A percentile compares a stretch with the other conserved stretches of the same genome.
phyloP scores from a whole-genome alignment of 2,797 vertebrate species.

The Helicolenus hilgendorfi region DNA sequence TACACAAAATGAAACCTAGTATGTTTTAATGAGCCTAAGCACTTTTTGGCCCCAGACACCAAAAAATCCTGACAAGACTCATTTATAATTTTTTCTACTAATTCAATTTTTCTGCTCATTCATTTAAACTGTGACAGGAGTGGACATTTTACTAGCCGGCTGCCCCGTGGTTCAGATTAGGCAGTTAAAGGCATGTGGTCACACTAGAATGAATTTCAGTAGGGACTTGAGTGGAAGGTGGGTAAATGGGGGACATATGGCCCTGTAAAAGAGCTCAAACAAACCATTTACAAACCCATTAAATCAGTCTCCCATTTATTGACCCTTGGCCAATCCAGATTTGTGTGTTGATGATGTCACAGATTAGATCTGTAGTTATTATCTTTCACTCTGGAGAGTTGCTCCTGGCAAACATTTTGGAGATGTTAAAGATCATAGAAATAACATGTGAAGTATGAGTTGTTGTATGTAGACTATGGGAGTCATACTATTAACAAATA shows the following conservation, averaged over 20 bases:
- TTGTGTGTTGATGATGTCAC: not conserved
- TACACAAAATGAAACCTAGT: not conserved
- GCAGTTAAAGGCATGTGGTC: slow-evolving; percentile 1
- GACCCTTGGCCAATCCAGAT: not conserved
- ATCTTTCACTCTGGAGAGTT: not conserved
- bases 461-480: not conserved
- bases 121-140: slow-evolving; percentile 23
- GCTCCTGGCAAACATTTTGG: not conserved
- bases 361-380: not conserved
- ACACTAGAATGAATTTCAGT: slow-evolving; percentile 9
- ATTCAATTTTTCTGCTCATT: not conserved
- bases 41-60: not conserved
- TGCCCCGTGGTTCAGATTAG: slow-evolving; percentile 5
- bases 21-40: slow-evolving; percentile 42
- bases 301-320: slow-evolving; percentile 26
- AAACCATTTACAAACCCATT: slow-evolving; percentile 25
- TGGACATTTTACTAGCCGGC: slow-evolving; percentile 8
- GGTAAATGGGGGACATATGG: not conserved
- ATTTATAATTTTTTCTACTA: not conserved
- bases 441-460: not conserved
- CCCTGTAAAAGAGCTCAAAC: slow-evolving; percentile 36
- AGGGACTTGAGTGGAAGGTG: not conserved
- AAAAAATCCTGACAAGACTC: slow-evolving; percentile 1
- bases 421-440: not conserved
- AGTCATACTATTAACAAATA: not conserved